Conservation (phyloP, 2,888 invertebrate species). For the Eurois occulta region DNA sequence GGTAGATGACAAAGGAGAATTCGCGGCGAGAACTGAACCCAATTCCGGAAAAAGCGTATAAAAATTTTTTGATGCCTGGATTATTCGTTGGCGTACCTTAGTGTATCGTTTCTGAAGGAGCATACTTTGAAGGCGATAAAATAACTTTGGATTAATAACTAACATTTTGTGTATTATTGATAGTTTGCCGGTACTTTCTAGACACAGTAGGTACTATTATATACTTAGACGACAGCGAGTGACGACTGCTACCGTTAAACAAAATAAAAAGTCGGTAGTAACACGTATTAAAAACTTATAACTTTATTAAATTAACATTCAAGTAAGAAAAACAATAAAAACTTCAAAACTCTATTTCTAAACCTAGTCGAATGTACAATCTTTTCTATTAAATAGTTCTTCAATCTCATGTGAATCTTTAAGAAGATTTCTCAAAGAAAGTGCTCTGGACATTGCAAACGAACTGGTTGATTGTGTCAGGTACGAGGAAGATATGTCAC, state of each 20-base stretch:
- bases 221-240: not conserved
- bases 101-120: too few relatives aligned
- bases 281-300: constrained; percentile 2
- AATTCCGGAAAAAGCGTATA: too few relatives aligned
- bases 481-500: not conserved
- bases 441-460: constrained; percentile 76
- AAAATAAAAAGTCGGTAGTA: not conserved
- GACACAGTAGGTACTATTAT: too few relatives aligned
- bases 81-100: too few relatives aligned
- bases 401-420: constrained; percentile 74
- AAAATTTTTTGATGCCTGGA: too few relatives aligned
- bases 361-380: constrained; percentile 24
- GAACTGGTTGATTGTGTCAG: constrained; percentile 47
- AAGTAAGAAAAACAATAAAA: not conserved
- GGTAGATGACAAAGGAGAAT: too few relatives aligned
- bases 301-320: constrained; percentile 29
- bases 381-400: constrained; percentile 73
- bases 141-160: too few relatives aligned
- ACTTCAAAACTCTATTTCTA: constrained; percentile 4
- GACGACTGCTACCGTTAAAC: not conserved
- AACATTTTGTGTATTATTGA: too few relatives aligned
- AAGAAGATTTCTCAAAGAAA: constrained; percentile 75
- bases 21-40: too few relatives aligned
- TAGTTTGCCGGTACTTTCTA: too few relatives aligned
- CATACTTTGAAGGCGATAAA: too few relatives aligned